Evolutionary conservation across 1,140 invertebrate species (phyloP).

Genomic region (Drosophila bifasciata): DNA sequence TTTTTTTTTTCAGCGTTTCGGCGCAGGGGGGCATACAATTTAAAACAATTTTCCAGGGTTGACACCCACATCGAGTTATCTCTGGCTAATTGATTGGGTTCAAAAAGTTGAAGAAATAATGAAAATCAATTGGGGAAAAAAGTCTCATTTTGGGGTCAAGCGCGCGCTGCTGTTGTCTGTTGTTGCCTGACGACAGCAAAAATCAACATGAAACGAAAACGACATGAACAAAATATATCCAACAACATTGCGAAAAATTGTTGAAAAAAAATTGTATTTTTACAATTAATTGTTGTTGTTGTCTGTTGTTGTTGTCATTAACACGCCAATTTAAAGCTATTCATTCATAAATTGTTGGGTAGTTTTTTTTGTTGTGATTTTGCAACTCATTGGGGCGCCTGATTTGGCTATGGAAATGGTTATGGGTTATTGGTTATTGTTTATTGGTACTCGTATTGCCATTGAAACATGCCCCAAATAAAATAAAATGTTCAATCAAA

Average conservation of each 20-base stretch:
- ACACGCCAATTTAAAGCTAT: constrained; percentile 69
- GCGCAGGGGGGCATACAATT: not conserved
- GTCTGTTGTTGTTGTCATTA: constrained; percentile 49
- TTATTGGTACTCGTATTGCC: too few relatives aligned
- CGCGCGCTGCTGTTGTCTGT: constrained; percentile 24
- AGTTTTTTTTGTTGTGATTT: constrained; percentile 53
- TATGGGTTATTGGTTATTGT: not conserved
- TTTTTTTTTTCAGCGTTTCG: too few relatives aligned
- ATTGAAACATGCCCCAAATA: constrained; percentile 62
- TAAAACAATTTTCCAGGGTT: constrained; percentile 49
- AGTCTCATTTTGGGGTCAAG: constrained; percentile 71
- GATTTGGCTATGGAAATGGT: constrained; percentile 41
- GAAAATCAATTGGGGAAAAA: constrained; percentile 70
- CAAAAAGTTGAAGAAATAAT: constrained; percentile 78
- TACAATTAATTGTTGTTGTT: constrained; percentile 44
- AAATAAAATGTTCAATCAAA: constrained; percentile 63
- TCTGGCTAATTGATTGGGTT: constrained; percentile 78
- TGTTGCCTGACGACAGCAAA: constrained; percentile 52
- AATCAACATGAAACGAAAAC: constrained; percentile 18
- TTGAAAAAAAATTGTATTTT: constrained; percentile 44
- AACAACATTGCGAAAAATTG: constrained; percentile 63
- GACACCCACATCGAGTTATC: constrained; percentile 77
- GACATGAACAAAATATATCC: constrained; percentile 12
- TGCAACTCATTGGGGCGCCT: constrained; percentile 60
- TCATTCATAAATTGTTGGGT: constrained; percentile 71